Percentiles rank a stretch among this genome's conserved stretches.
phyloP scores from a whole-genome alignment of 53 echinoderm and acorn worm species.

The Crossaster papposus region DNA sequence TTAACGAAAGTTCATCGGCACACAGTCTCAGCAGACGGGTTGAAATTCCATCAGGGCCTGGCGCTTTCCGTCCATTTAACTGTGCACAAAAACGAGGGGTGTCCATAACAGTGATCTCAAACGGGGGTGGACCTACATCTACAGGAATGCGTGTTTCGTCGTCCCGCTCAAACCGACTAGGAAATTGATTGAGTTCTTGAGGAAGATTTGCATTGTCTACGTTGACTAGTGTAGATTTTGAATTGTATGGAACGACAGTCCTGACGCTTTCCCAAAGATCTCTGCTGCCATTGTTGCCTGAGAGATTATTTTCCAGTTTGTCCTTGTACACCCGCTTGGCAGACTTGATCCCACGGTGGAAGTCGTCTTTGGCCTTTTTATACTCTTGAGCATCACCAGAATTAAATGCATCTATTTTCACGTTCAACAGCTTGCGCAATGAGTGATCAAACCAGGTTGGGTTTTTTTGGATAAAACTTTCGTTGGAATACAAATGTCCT shows the following conservation, averaged over 20 bases:
- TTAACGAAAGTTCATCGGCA: no score
- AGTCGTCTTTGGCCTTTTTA: neutral
- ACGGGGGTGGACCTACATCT: no score
- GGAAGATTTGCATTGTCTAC: neutral
- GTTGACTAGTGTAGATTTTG: neutral
- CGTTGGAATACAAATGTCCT: slow-evolving; percentile 1
- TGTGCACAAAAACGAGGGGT: neutral
- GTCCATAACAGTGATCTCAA: neutral
- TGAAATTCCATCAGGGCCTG: neutral
- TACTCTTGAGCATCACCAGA: neutral
- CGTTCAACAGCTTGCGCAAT: neutral
- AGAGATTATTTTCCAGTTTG: slow-evolving; percentile 1
- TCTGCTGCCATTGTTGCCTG: slow-evolving; percentile 1
- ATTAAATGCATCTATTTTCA: neutral
- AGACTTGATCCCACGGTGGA: neutral
- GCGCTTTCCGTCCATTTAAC: neutral
- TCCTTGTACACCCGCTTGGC: neutral
- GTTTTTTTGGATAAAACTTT: neutral
- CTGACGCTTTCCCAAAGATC: no score
- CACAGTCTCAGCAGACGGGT: no score
- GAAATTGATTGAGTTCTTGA: neutral
- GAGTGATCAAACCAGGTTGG: slow-evolving; percentile 11
- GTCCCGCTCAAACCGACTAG: neutral
- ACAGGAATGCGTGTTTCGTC: neutral
- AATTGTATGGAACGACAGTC: no score